phyloP scores from a whole-genome alignment of 2,888 invertebrate species.

The Tyria jacobaeae region DNA sequence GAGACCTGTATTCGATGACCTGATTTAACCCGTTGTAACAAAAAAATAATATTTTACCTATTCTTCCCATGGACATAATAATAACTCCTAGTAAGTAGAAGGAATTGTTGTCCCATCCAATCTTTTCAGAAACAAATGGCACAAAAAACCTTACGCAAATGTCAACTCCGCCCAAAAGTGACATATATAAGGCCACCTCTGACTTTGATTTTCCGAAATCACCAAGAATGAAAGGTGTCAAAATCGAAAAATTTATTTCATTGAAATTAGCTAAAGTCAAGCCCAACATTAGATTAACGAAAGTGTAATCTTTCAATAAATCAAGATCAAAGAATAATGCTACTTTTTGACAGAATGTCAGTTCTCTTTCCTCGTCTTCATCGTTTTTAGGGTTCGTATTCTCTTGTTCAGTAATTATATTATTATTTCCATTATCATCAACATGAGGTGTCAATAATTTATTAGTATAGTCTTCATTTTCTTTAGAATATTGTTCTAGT shows the following conservation, averaged over 20 bases:
- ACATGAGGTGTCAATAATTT: conserved; percentile 66
- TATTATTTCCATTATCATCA: conserved; percentile 66
- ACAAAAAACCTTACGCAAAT: conserved; percentile 88
- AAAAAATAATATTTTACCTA: conserved; percentile 7
- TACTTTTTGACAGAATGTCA: conserved; percentile 85
- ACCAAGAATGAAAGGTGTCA: conserved; percentile 91
- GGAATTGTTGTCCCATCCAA: conserved; percentile 90
- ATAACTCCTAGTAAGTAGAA: conserved; percentile 90
- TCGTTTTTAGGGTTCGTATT: conserved; percentile 46
- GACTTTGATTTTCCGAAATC: conserved; percentile 88
- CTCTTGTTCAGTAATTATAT: conserved; percentile 61
- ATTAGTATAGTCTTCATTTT: conserved; percentile 65
- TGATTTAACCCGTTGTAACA: not conserved
- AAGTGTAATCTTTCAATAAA: conserved; percentile 89
- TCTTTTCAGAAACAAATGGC: conserved; percentile 89
- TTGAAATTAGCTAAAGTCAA: conserved; percentile 90
- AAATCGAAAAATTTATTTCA: conserved; percentile 90
- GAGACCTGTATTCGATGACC: too few species aligned
- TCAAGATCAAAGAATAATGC: conserved; percentile 90
- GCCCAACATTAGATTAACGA: conserved; percentile 90
- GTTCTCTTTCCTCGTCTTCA: conserved; percentile 58
- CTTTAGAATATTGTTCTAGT: conserved; percentile 82
- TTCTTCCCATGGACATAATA: conserved; percentile 72
- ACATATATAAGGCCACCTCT: conserved; percentile 90
- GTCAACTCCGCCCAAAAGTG: conserved; percentile 89